Conservation (phyloP, 1,140 invertebrate genomes). For the Drosophila asahinai region DNA sequence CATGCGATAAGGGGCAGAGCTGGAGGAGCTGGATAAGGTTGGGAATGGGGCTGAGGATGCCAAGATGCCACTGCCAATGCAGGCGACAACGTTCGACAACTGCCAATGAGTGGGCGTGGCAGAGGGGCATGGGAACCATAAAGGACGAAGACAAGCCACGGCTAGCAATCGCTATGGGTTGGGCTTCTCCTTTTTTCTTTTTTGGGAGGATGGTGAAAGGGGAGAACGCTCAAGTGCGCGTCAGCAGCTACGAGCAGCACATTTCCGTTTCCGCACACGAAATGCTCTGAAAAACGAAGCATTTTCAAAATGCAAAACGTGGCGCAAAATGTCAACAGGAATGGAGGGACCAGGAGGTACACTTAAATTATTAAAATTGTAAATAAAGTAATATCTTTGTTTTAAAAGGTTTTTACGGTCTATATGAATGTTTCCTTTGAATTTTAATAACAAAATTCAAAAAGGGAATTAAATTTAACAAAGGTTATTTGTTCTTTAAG, state of each 20-base stretch:
- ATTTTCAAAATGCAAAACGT: slow-evolving; percentile 82
- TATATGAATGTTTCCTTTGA: not conserved
- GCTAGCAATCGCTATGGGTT: slow-evolving; percentile 1
- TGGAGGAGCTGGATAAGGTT: not conserved
- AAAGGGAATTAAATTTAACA: too few relatives aligned
- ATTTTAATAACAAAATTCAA: not conserved
- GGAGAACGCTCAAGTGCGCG: slow-evolving; percentile 62
- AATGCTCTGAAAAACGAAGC: slow-evolving; percentile 77
- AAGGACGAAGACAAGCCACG: not conserved
- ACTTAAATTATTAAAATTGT: slow-evolving; percentile 10
- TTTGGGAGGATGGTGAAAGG: not conserved
- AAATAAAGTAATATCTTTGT: not conserved
- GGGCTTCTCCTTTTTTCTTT: not conserved
- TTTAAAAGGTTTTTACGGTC: not conserved
- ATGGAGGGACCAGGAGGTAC: slow-evolving; percentile 6
- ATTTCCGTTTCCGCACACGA: slow-evolving; percentile 82
- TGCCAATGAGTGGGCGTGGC: slow-evolving; percentile 59
- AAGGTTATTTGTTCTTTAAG: too few relatives aligned
- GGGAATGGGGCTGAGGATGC: slow-evolving; percentile 7
- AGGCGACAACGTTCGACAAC: slow-evolving; percentile 71
- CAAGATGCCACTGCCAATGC: slow-evolving; percentile 52
- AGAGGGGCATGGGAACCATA: not conserved
- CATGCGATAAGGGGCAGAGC: slow-evolving; percentile 34
- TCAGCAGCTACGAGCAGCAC: slow-evolving; percentile 68
- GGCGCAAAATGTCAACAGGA: slow-evolving; percentile 75